These are phyloP conservation scores for Dolomedes plantarius DNA, from an alignment of 2,888 invertebrate genomes.

Conservation along the genomic window DNA sequence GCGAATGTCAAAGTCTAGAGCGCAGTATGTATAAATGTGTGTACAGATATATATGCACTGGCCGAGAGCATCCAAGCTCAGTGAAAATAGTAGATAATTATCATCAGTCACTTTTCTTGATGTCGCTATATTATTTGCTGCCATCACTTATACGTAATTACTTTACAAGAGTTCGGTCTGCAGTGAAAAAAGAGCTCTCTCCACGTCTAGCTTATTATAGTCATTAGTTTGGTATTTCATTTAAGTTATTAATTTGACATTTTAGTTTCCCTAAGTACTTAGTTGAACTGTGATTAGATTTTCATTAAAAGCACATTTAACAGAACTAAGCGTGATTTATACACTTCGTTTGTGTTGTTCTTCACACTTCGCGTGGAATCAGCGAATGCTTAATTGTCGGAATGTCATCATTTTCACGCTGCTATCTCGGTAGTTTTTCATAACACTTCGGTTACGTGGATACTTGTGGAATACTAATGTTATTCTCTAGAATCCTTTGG, in stretches of 20 bases:
- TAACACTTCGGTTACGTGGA: no score
- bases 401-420: no score
- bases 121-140: not conserved
- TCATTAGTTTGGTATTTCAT: constrained; percentile 1
- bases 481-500: no score
- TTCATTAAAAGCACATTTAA: not conserved
- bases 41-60: not conserved
- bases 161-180: not conserved
- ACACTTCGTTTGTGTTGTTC: no score
- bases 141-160: not conserved
- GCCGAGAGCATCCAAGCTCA: not conserved
- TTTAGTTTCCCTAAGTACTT: not conserved
- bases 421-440: no score
- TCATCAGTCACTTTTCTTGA: not conserved
- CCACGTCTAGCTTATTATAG: not conserved
- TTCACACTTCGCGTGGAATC: no score
- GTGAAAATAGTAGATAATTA: not conserved
- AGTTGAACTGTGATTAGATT: not conserved
- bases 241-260: not conserved
- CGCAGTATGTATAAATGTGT: no score
- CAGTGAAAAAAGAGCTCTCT: not conserved
- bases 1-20: no score
- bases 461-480: no score
- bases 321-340: not conserved
- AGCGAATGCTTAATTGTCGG: no score